Base-by-base conservation (phyloP, 2,113 vertebrate species). In the Alethe diademata region DNA sequence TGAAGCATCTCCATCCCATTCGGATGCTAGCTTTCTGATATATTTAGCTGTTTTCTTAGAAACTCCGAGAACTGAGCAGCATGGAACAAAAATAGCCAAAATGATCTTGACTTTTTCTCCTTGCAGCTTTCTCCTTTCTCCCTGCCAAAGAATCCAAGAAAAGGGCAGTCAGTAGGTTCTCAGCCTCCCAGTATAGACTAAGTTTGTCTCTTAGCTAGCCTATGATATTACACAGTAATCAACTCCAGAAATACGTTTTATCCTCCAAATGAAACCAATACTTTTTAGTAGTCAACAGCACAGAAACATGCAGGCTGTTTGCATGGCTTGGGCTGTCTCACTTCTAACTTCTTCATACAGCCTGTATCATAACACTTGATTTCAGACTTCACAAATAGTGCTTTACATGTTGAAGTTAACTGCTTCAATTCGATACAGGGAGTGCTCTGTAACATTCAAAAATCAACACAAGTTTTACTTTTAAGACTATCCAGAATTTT, bases 11-110 rank as follows among this genome's bases (percentile, higher is more conserved):
- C 81, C 25, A 64, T 82, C 73, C 43, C 35, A 58, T 50, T 71
- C 6, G 3, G 65, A 95, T 57, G 35, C 42, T 61, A 60, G 40
- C 28, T 95, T 89, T 81, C 75, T 51, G 81, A 72, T 79, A 54
- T 69, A 87, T 89, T 90, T 85, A 94, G 81, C 74, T 72, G 74
- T 35, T 80, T 69, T 88, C 94, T 85, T 81, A 91, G 70, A 81
- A 93, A 91, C 70, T 74, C 61, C 66, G 56, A 72, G 91, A 92
- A 91, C 74, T 54, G 35, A 78, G 54, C 33, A 91, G 31, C 53
- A 19, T 1, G 12, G 29, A 94, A 79, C 53, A 91, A 89, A 93
- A 95, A 84, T 57, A 92, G 58, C 42, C 47, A 66, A 70, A 50
- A 82, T 40, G 19, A 88, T 79, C 47, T 29, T 40, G n/a, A 91